Conservation (phyloP, 1,140 invertebrate species). For the Macrobrachium rosenbergii region DNA sequence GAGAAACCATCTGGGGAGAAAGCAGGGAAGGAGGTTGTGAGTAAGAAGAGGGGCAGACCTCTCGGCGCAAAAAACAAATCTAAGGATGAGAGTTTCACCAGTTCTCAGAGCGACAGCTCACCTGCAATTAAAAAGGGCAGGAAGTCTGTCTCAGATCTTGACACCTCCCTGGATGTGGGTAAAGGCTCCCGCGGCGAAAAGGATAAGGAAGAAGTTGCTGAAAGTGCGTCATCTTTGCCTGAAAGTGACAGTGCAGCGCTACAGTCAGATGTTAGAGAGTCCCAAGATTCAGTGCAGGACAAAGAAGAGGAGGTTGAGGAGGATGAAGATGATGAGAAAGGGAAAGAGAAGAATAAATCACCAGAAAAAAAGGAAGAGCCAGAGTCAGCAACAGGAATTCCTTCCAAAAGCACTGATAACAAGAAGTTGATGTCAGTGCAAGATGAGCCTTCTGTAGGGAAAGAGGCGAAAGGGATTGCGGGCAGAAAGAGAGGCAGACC, state of each 20-base stretch:
- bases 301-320: slow-evolving; percentile 44
- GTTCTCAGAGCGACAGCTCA: too few species aligned
- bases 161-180: slow-evolving; percentile 15
- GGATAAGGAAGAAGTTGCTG: background rate
- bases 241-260: slow-evolving; percentile 4
- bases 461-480: background rate
- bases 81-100: too few species aligned
- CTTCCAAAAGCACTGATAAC: background rate
- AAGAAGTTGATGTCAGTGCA: background rate
- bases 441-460: background rate
- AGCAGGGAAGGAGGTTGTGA: background rate
- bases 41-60: slow-evolving; percentile 19
- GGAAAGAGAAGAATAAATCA: background rate
- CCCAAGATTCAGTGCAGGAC: background rate
- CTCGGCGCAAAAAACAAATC: background rate
- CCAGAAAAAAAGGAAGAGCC: background rate
- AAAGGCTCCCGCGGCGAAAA: slow-evolving; percentile 2
- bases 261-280: background rate
- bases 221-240: background rate
- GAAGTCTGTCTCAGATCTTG: slow-evolving; percentile 29
- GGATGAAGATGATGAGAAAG: slow-evolving; percentile 4
- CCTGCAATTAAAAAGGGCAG: background rate
- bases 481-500: background rate
- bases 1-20: slow-evolving; percentile 21
- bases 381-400: background rate